Evolutionary conservation across 2,888 invertebrate species (phyloP), one percentile per base, ranked within the genome.

Genomic region (Microdon myrmicae): DNA sequence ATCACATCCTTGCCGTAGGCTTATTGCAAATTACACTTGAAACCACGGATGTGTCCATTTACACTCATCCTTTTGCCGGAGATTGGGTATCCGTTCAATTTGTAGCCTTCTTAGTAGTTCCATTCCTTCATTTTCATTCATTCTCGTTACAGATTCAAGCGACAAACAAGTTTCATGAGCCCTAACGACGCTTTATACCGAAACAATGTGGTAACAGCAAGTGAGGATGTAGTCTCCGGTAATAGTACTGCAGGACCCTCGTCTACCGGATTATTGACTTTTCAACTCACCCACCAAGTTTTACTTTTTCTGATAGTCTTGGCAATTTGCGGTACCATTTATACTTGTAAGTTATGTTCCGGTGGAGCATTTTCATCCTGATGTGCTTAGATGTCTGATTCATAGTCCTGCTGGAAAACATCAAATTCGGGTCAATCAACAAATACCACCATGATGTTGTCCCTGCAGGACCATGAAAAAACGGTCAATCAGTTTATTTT

Each of bases 261-360:
- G 5, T 13, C 3, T 67, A 48, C 38, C 5, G 37, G 35, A 35
- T 64, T 51, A 54, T 68, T 41, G 68, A 68, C 60, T 58, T 69
- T 74, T 81, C 51, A 79, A 80, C 74, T 82, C 61, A 72, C 81
- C 60, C 74, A 75, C 54, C 71, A 76, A 59, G 73, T 76, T 10
- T 61, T 78, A 47, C 73, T 74, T 16, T 71, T 79, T 26, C 69
- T 79, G 44, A 79, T 64, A 67, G 76, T 80, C 37, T 77, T 84
- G 69, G 81, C 81, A 54, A 72, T 83, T 34, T 79, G 82, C 41
- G 81, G 82, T n/a, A 71, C 84, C 35, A 77, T 83, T 25, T 85
- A 85, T 69, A 78, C 80, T 22, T 82, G 85, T 85, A 71, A 83
- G 85, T 84, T 71, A 6, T 16, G 25, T 25, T 17, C 20, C n/a